Evolutionary conservation across 2,888 invertebrate species (phyloP).

Genomic region (Eledona agricola): DNA sequence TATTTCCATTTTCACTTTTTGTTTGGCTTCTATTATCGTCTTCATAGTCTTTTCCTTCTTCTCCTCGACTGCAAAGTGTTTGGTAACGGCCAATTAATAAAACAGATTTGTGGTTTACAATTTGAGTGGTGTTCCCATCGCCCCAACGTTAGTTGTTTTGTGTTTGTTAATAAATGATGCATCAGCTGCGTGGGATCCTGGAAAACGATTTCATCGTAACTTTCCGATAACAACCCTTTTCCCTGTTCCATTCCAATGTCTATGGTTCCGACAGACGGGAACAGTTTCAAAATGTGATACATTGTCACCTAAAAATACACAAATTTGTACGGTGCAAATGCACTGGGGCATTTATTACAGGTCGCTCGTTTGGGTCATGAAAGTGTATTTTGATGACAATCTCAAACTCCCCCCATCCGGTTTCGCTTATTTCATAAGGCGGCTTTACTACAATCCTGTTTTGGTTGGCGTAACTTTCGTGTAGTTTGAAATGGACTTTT

Average conservation of each 20-base stretch:
- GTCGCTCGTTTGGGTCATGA: conserved; percentile 93
- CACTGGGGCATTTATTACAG: conserved; percentile 75
- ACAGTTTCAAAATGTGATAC: conserved; percentile 93
- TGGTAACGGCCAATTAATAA: not conserved
- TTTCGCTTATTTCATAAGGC: conserved; percentile 97
- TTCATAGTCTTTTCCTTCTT: conserved; percentile 83
- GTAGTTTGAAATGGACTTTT: conserved; percentile 96
- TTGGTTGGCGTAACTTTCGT: conserved; percentile 95
- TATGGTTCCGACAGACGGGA: conserved; percentile 77
- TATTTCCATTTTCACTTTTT: conserved; percentile 84
- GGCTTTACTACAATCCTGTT: conserved; percentile 93
- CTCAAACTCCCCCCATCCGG: conserved; percentile 99
- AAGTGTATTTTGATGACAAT: conserved; percentile 98
- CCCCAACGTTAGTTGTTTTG: conserved; percentile 77
- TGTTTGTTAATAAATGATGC: conserved; percentile 85
- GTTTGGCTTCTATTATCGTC: conserved; percentile 79
- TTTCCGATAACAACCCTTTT: conserved; percentile 86
- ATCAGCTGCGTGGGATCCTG: conserved; percentile 90
- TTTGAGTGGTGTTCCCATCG: conserved; percentile 87
- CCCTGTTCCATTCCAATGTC: conserved; percentile 73
- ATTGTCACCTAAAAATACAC: conserved; percentile 80
- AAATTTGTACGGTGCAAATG: conserved; percentile 1
- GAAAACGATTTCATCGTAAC: conserved; percentile 95
- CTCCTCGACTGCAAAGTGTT: conserved; percentile 77
- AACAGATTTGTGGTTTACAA: conserved; percentile 66